phyloP scores from a whole-genome alignment of 2,113 vertebrate genomes.

The Triplophysa tibetana region DNA sequence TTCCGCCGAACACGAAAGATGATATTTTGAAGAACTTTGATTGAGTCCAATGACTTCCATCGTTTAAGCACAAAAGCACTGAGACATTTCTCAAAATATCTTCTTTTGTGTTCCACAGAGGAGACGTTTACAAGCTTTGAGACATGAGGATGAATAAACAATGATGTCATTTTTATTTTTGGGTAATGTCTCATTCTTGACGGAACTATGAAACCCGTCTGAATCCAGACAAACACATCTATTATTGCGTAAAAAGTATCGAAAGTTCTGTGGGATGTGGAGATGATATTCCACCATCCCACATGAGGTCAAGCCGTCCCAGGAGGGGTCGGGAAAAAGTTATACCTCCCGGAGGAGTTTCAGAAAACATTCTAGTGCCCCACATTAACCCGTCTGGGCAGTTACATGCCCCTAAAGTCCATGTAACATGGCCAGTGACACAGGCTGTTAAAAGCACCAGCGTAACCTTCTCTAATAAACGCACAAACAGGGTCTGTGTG shows the following conservation, averaged over 20 bases:
- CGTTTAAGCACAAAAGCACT: too few species aligned
- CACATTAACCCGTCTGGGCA: neutral
- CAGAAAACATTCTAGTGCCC: conserved; percentile 13
- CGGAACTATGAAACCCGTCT: too few species aligned
- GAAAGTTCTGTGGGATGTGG: neutral
- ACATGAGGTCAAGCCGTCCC: conserved; percentile 4
- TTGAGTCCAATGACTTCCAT: too few species aligned
- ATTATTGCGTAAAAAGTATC: neutral
- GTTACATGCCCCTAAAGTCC: conserved; percentile 25
- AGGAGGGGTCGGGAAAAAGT: neutral
- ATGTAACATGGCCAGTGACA: conserved; percentile 25
- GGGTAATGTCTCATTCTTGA: too few species aligned
- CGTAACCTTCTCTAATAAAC: conserved; percentile 14
- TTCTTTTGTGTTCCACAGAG: too few species aligned
- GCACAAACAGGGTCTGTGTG: neutral
- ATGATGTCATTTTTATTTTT: too few species aligned
- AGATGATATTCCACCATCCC: conserved; percentile 9
- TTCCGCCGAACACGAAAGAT: too few species aligned
- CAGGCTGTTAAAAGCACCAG: conserved; percentile 31
- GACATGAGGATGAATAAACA: too few species aligned
- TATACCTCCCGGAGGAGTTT: conserved; percentile 14
- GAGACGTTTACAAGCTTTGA: too few species aligned
- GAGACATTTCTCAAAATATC: too few species aligned
- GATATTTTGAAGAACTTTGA: too few species aligned
- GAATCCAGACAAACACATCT: neutral